These are phyloP conservation scores for Sylvia atricapilla DNA, from an alignment of 2,113 vertebrate genomes.

Conservation along the genomic window DNA sequence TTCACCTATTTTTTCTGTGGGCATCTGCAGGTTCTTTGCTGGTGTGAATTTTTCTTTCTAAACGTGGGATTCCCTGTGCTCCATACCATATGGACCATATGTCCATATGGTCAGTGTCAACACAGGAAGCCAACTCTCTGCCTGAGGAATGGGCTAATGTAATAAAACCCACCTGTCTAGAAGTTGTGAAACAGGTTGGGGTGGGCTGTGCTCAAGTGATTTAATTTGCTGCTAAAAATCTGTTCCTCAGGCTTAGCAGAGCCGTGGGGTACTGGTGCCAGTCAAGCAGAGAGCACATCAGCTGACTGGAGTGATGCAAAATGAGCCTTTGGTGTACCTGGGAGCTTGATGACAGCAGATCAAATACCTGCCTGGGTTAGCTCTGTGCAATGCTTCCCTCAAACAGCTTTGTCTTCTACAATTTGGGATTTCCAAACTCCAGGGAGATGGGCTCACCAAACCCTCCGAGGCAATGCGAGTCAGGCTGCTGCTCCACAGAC, in stretches of 20 bases:
- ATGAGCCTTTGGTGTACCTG: neutral
- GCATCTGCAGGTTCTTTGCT: neutral
- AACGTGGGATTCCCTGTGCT: neutral
- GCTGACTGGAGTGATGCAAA: neutral
- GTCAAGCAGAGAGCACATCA: neutral
- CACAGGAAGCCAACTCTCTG: neutral
- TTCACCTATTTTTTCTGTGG: neutral
- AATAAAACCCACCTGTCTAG: neutral
- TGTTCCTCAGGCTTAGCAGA: neutral
- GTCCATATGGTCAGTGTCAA: neutral
- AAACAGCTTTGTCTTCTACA: neutral
- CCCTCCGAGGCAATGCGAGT: accelerated
- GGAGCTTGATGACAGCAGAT: neutral
- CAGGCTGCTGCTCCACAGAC: neutral
- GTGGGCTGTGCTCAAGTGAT: neutral
- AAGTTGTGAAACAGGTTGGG: neutral
- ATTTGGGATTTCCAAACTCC: neutral
- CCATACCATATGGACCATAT: neutral
- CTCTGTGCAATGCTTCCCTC: neutral
- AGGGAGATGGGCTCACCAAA: neutral
- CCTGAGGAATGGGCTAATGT: neutral
- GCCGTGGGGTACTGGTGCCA: neutral
- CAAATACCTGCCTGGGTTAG: neutral
- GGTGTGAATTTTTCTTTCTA: neutral
- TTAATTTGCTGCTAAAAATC: slow-evolving; percentile 2